Conservation (phyloP, 1,140 invertebrate genomes). For the Zaprionus inermis region DNA sequence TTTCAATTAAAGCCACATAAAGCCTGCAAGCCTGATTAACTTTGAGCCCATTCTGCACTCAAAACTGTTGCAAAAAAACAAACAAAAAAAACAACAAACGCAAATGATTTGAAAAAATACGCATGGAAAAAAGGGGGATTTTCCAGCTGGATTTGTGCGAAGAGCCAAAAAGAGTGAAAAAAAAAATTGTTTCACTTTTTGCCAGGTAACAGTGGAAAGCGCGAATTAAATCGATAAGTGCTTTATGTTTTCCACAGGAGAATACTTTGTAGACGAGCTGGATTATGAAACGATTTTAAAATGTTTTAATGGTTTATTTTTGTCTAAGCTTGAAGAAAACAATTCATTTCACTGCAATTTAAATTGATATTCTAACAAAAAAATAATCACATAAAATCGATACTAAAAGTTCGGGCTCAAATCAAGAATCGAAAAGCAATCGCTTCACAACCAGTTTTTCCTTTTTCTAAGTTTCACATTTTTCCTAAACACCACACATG, state of each 20-base stretch:
- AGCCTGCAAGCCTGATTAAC: conserved; percentile 42
- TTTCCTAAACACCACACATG: background rate
- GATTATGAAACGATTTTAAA: too few relatives aligned
- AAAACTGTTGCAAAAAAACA: conserved; percentile 13
- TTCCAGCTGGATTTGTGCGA: conserved; percentile 35
- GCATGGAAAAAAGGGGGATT: conserved; percentile 23
- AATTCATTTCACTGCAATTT: too few relatives aligned
- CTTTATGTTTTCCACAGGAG: background rate
- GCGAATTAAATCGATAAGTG: background rate
- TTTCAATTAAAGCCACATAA: conserved; percentile 57
- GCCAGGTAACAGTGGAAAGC: background rate
- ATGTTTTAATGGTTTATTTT: too few relatives aligned
- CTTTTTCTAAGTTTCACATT: background rate
- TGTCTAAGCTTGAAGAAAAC: too few relatives aligned
- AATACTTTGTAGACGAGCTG: too few relatives aligned
- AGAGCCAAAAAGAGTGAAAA: conserved; percentile 8
- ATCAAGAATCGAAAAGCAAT: too few relatives aligned
- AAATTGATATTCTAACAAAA: too few relatives aligned
- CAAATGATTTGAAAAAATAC: background rate
- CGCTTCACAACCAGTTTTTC: background rate
- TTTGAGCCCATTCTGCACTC: conserved; percentile 16
- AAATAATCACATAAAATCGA: too few relatives aligned
- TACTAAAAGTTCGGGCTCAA: too few relatives aligned
- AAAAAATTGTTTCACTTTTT: conserved; percentile 10
- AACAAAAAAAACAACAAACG: background rate